Conservation (phyloP, 2,113 vertebrate genomes). For the Nycticebus coucang region DNA sequence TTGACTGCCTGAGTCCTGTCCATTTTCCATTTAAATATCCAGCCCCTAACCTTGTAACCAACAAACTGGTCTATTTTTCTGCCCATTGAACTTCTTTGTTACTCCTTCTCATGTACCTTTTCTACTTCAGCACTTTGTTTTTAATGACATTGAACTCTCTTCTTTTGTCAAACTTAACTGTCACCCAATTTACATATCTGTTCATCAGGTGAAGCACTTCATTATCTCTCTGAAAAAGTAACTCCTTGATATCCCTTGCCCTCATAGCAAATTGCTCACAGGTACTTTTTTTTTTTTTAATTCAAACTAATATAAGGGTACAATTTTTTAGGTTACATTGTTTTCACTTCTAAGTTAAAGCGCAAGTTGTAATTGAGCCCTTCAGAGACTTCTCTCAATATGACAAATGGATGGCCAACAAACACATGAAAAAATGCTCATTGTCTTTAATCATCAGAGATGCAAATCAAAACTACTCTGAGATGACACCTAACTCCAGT, state of each 20-base stretch:
- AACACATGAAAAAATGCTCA: too few species aligned
- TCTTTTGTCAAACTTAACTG: neutral
- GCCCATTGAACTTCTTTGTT: neutral
- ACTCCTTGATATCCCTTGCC: neutral
- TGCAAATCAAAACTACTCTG: too few species aligned
- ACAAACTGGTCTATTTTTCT: neutral
- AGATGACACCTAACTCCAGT: too few species aligned
- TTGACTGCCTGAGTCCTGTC: neutral
- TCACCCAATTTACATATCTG: neutral
- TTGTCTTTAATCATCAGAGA: too few species aligned
- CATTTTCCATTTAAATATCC: slow-evolving; percentile 11
- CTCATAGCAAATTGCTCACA: neutral
- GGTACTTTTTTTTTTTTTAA: neutral
- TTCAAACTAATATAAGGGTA: too few species aligned
- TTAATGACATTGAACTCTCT: neutral
- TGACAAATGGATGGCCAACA: too few species aligned
- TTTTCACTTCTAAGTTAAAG: too few species aligned
- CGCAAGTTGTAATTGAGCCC: too few species aligned
- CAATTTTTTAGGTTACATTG: too few species aligned
- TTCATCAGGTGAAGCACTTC: neutral
- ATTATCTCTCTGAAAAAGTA: neutral
- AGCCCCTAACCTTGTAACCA: neutral
- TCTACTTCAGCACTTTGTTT: neutral
- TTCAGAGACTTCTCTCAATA: too few species aligned
- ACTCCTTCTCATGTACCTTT: neutral